Base-by-base conservation (phyloP, 2,797 vertebrate genomes). In the Xiphorhynchus erythropygius region DNA sequence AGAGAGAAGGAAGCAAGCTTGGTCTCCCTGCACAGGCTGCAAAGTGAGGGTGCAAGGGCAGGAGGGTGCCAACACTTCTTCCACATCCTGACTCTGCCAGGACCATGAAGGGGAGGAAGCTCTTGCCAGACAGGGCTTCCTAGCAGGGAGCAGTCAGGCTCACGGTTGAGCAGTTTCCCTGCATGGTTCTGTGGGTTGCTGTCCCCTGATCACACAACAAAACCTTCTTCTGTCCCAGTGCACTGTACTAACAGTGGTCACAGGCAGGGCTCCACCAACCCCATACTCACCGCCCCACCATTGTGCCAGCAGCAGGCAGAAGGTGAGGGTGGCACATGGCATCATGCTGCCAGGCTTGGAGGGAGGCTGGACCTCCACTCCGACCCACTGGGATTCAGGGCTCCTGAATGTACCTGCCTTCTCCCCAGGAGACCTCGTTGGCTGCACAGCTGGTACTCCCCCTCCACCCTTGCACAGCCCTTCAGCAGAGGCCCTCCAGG, bases 31-130 rank as follows among this genome's bases (percentile, higher is more conserved):
- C 18, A 4, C 1, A 2, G 30, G 37, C 41, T n/a, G 52, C 33
- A 25, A 0, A 3, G 19, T 2, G 3, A 59, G 56, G 44, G 57
- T 60, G 44, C 0, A 0, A 64, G 46, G 73, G 27, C 49, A 57
- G 49, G 53, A 82, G 24, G 18, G 32, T 81, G 53, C 37, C 5
- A 2, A 57, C 35, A 33, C 62, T 27, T 71, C 56, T 70, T 57
- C 76, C 52, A 27, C 21, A 4, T 67, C 47, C 71, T 69, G 57
- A 49, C 39, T 63, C 46, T 59, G 39, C 42, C 14, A 67, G 50
- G 75, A 75, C 63, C 1, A 1, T 5, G 71, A 65, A 76, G 18
- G 33, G 41, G 8, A 37, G n/a, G n/a, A 71, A 64, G n/a, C 8
- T 12, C 30, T 46, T 65, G 46, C 18, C 59, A 37, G 55, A 35